A percentile compares a stretch with the other conserved stretches of the same genome.
These are phyloP conservation scores for Lomographa bimaculata DNA, from an alignment of 2,888 invertebrate species.

Conservation along the genomic window DNA sequence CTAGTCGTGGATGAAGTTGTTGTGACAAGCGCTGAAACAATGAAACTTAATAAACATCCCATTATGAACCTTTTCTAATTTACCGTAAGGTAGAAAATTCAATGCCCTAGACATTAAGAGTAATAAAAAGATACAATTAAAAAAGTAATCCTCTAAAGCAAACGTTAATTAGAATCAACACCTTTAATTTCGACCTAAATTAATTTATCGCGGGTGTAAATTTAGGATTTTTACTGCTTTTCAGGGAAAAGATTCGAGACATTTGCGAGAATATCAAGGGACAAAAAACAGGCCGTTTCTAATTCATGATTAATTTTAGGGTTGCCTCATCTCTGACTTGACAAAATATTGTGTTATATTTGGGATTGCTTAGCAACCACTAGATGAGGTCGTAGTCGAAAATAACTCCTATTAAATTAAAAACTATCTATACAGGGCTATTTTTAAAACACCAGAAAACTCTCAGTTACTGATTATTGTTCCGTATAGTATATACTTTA, in stretches of 20 bases:
- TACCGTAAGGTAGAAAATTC: too few relatives aligned
- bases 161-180: slow-evolving; percentile 40
- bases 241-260: too few relatives aligned
- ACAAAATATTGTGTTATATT: not conserved
- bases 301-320: too few relatives aligned
- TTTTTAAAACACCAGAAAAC: too few relatives aligned
- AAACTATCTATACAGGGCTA: too few relatives aligned
- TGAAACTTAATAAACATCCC: slow-evolving; percentile 5
- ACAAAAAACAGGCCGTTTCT: too few relatives aligned
- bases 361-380: not conserved
- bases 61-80: slow-evolving; percentile 2
- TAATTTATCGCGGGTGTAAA: slow-evolving; percentile 38
- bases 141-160: slow-evolving; percentile 32
- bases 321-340: too few relatives aligned
- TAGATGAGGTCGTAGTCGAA: too few relatives aligned
- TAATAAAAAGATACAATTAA: slow-evolving; percentile 33
- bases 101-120: not conserved
- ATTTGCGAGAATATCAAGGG: too few relatives aligned
- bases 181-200: slow-evolving; percentile 43
- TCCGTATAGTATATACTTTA: too few relatives aligned
- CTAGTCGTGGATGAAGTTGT: slow-evolving; percentile 43
- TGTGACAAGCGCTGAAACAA: slow-evolving; percentile 51
- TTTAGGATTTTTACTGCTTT: slow-evolving; percentile 7
- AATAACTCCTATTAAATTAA: too few relatives aligned
- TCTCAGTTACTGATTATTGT: too few relatives aligned